These are phyloP conservation scores for Acronicta psi DNA, from an alignment of 2,888 invertebrate genomes.

Conservation along the genomic window DNA sequence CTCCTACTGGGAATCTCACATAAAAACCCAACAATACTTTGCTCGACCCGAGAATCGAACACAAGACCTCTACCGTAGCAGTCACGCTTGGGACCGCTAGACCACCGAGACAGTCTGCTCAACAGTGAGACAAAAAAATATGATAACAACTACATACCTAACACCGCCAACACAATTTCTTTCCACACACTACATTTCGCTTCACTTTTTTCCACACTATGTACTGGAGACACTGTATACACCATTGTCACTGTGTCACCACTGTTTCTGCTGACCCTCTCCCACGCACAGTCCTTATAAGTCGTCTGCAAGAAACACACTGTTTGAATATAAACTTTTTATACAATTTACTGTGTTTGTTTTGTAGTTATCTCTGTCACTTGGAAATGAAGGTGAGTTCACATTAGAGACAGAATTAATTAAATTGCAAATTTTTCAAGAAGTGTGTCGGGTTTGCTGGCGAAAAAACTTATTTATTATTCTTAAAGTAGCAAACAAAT, in stretches of 20 bases:
- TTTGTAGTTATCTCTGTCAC: conserved; percentile 26
- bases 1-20: too few relatives aligned
- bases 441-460: too few relatives aligned
- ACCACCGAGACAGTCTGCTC: too few relatives aligned
- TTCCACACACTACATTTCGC: conserved; percentile 61
- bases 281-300: conserved; percentile 20
- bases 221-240: conserved; percentile 58
- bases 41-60: too few relatives aligned
- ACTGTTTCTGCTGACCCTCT: conserved; percentile 23
- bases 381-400: conserved; percentile 20
- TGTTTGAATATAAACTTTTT: conserved; percentile 35
- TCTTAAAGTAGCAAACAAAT: too few relatives aligned
- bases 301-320: conserved; percentile 28
- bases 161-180: conserved; percentile 62
- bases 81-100: too few relatives aligned
- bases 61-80: too few relatives aligned
- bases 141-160: conserved; percentile 61
- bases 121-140: not conserved
- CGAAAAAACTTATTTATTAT: too few relatives aligned
- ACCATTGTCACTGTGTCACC: conserved; percentile 61
- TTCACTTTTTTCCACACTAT: conserved; percentile 32
- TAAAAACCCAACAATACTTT: too few relatives aligned
- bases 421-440: too few relatives aligned
- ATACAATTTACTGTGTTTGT: conserved; percentile 31
- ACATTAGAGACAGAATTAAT: not conserved